Conservation (phyloP, 2,888 invertebrate genomes). For the Zaprionus lineosus region DNA sequence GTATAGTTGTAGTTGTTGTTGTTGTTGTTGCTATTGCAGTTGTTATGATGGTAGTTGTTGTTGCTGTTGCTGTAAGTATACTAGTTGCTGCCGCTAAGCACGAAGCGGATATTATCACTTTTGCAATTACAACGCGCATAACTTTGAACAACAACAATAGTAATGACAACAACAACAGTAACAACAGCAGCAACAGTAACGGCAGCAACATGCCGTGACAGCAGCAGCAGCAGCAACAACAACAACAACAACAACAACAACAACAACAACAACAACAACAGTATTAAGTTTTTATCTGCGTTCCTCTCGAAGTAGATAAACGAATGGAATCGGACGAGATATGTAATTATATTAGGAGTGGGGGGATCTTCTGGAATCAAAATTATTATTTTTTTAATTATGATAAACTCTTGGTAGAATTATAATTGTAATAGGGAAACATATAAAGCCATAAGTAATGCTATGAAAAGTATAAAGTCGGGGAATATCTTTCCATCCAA, state of each 20-base stretch:
- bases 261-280: neutral
- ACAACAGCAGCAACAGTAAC: neutral
- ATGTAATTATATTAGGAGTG: too few species aligned
- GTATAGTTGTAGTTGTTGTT: conserved; percentile 14
- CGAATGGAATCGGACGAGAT: too few species aligned
- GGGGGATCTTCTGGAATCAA: too few species aligned
- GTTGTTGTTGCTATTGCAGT: neutral
- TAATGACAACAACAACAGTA: conserved; percentile 22
- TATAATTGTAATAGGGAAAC: too few species aligned
- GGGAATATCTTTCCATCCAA: too few species aligned
- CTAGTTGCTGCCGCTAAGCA: conserved; percentile 43
- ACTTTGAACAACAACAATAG: conserved; percentile 40
- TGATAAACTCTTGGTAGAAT: too few species aligned
- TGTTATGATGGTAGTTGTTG: conserved; percentile 11
- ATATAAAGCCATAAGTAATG: too few species aligned
- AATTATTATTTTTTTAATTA: too few species aligned
- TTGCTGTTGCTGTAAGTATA: neutral
- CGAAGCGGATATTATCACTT: conserved; percentile 60
- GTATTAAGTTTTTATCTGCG: neutral
- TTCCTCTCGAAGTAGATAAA: neutral
- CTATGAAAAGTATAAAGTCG: too few species aligned
- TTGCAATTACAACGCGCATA: conserved; percentile 59
- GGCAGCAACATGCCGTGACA: conserved; percentile 9
- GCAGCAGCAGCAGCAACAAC: neutral
- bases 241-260: conserved; percentile 1